phyloP scores from a whole-genome alignment of 2,888 invertebrate species.

The Campoplex capitator region DNA sequence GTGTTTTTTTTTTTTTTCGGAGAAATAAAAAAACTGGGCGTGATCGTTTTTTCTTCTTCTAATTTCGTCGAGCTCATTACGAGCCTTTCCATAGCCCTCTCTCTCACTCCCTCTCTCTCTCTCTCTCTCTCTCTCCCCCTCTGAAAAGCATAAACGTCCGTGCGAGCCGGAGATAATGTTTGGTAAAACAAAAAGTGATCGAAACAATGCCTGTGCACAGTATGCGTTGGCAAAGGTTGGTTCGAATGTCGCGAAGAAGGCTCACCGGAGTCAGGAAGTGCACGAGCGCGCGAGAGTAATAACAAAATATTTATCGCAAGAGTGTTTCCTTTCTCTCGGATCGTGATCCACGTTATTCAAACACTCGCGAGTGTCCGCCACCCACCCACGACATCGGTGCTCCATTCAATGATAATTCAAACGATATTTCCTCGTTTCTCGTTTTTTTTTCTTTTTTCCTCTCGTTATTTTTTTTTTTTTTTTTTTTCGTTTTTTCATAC shows the following conservation, averaged over 20 bases:
- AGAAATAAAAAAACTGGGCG: background rate
- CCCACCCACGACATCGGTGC: constrained; percentile 59
- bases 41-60: background rate
- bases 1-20: too few species aligned
- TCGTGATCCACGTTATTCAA: constrained; percentile 52
- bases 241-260: constrained; percentile 17
- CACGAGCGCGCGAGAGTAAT: constrained; percentile 36
- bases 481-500: constrained; percentile 5
- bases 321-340: constrained; percentile 52
- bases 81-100: background rate
- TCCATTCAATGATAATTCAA: constrained; percentile 61
- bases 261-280: constrained; percentile 57
- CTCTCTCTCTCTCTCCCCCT: background rate
- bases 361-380: constrained; percentile 39
- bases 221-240: background rate
- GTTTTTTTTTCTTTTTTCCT: constrained; percentile 3
- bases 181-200: constrained; percentile 29
- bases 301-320: constrained; percentile 64
- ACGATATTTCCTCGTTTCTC: constrained; percentile 44
- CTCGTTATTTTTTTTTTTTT: background rate
- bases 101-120: background rate
- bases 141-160: constrained; percentile 24
- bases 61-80: constrained; percentile 2
- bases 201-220: constrained; percentile 32
- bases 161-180: constrained; percentile 35